Conservation (phyloP, 1,140 invertebrate species). For the Sarcophaga bullata region DNA sequence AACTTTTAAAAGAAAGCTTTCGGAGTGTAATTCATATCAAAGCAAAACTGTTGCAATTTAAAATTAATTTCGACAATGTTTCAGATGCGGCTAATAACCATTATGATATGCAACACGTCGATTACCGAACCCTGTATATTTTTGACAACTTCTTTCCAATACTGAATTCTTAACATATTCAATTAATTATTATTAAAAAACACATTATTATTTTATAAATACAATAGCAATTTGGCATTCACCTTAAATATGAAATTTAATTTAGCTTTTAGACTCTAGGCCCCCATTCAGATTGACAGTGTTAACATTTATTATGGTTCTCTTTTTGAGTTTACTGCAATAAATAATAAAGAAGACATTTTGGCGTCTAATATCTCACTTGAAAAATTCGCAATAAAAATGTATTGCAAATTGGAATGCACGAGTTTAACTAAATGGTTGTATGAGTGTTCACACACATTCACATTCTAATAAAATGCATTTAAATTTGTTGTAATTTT, state of each 20-base stretch:
- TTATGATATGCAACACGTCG: too few relatives aligned
- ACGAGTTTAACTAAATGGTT: neutral
- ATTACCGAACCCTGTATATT: too few relatives aligned
- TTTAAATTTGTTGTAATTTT: constrained; percentile 15
- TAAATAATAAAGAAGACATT: constrained; percentile 28
- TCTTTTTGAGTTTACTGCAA: neutral
- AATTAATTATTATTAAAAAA: too few relatives aligned
- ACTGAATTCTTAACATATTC: too few relatives aligned
- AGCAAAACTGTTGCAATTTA: too few relatives aligned
- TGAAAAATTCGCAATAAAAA: neutral
- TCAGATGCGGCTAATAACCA: too few relatives aligned
- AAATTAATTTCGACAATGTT: too few relatives aligned
- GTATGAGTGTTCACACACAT: neutral
- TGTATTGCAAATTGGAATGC: neutral
- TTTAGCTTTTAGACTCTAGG: neutral
- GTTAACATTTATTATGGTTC: neutral
- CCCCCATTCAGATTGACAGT: neutral
- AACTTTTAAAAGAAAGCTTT: too few relatives aligned
- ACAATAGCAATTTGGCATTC: too few relatives aligned
- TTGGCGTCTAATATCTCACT: constrained; percentile 35
- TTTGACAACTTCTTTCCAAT: too few relatives aligned
- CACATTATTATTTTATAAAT: too few relatives aligned
- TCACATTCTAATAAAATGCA: constrained; percentile 18
- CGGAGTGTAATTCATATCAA: too few relatives aligned
- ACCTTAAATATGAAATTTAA: neutral